Percentiles rank a stretch among this genome's conserved stretches.
Evolutionary conservation across 2,113 vertebrate genomes (phyloP).

Genomic region (Paradoxurus hermaphroditus): DNA sequence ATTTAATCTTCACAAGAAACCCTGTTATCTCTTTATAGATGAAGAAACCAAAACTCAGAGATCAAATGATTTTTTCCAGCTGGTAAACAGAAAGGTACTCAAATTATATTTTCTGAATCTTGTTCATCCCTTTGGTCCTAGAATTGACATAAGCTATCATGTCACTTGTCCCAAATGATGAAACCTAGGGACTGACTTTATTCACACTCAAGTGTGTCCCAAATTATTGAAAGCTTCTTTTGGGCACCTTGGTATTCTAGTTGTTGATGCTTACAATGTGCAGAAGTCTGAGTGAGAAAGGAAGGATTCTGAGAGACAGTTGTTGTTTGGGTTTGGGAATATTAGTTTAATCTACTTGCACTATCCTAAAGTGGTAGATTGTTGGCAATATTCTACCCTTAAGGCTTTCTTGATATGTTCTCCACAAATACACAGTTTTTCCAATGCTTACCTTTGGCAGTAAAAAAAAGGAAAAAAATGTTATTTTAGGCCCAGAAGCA

Average conservation of each 20-base stretch:
- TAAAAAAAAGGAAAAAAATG: conserved; percentile 49
- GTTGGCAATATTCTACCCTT: conserved; percentile 46
- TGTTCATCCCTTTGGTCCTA: neutral
- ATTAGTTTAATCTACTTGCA: conserved; percentile 1
- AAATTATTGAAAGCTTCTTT: neutral
- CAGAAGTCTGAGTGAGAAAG: neutral
- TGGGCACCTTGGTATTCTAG: neutral
- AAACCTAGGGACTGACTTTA: neutral
- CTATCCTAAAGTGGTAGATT: conserved; percentile 22
- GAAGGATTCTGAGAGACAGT: neutral
- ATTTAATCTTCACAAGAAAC: neutral
- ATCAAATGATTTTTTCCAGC: neutral
- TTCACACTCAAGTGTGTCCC: neutral
- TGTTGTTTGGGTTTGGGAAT: neutral
- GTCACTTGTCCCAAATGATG: neutral
- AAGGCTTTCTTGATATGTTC: conserved; percentile 53
- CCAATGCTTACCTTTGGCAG: conserved; percentile 19
- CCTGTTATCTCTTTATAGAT: neutral
- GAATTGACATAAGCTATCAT: neutral
- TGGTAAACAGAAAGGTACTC: neutral
- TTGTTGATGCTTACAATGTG: neutral
- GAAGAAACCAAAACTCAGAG: neutral
- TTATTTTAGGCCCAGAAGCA: conserved; percentile 66
- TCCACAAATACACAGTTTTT: conserved; percentile 43
- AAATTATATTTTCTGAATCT: neutral